These are phyloP conservation scores for Catonia carolina DNA, from an alignment of 2,888 invertebrate genomes.

Conservation along the genomic window DNA sequence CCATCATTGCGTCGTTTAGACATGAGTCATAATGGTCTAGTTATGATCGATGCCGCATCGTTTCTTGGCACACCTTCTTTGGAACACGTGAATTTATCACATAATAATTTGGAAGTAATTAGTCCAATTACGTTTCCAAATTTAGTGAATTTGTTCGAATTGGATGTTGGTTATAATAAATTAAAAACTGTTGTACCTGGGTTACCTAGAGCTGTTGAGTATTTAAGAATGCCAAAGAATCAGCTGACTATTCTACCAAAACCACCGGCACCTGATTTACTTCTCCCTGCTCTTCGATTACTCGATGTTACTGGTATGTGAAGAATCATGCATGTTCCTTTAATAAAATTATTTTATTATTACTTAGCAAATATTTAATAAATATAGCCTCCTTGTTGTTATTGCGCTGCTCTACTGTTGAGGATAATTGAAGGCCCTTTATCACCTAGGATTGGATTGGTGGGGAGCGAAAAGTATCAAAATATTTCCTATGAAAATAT, in stretches of 20 bases:
- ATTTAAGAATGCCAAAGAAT: constrained; percentile 63
- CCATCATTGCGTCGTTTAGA: constrained; percentile 70
- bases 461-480: no score
- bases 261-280: constrained; percentile 59
- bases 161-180: constrained; percentile 68
- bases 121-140: constrained; percentile 72
- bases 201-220: constrained; percentile 67
- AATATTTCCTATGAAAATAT: no score
- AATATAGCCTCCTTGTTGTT: no score
- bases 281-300: constrained; percentile 64
- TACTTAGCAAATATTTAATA: not conserved
- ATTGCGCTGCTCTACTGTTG: no score
- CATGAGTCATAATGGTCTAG: constrained; percentile 65
- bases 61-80: constrained; percentile 65
- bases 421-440: no score
- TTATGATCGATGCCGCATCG: constrained; percentile 62
- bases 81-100: constrained; percentile 73
- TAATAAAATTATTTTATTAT: not conserved
- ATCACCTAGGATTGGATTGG: no score
- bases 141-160: constrained; percentile 65
- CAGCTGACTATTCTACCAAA: constrained; percentile 60
- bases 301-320: constrained; percentile 59
- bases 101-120: constrained; percentile 61
- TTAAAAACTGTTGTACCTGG: constrained; percentile 59
- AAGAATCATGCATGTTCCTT: not conserved